Evolutionary conservation across 2,113 vertebrate genomes (phyloP), one percentile per base, ranked within the genome.

Genomic region (Salvelinus fontinalis): DNA sequence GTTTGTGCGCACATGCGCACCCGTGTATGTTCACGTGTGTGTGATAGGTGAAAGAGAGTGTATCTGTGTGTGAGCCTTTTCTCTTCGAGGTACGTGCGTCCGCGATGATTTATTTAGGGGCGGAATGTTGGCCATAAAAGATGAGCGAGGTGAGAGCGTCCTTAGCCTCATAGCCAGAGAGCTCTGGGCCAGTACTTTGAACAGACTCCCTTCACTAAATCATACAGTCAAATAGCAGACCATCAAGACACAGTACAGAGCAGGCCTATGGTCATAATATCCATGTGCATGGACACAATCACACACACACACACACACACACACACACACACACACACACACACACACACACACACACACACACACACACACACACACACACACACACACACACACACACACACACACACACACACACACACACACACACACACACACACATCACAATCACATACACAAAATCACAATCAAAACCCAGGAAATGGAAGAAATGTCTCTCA

Each of bases 71-170:
- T 68, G 29, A 49, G 68, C 13, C 18, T 70, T 39, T 39, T 74
- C 27, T 13, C 69, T 70, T 70, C 73, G 70, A 24, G 75, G 39
- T 39, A 2, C 62, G 70, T 8, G 27, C 79, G 6, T 8, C 39
- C 39, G 39, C 39, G 0, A 39, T 39, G 79, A 88, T 88, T 88
- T 83, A 88, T 87, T 82, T 29, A 87, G 78, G 59, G 65, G 81
- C 76, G 77, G 82, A 82, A 81, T 80, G 82, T 86, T 76, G 71
- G 39, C 76, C 75, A 81, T 87, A 84, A 90, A 90, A 80, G 62
- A 71, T 84, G 79, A 85, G 62, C 77, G 80, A 86, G 77, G 72
- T 76, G 73, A 20, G 79, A 82, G 80, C 9, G 5, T 39, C 60
- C 78, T 82, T 79, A 67, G 39, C 24, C 76, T 69, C 74, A 78